Evolutionary conservation across 2,113 vertebrate genomes (phyloP).

Genomic region (Narcine bancroftii): DNA sequence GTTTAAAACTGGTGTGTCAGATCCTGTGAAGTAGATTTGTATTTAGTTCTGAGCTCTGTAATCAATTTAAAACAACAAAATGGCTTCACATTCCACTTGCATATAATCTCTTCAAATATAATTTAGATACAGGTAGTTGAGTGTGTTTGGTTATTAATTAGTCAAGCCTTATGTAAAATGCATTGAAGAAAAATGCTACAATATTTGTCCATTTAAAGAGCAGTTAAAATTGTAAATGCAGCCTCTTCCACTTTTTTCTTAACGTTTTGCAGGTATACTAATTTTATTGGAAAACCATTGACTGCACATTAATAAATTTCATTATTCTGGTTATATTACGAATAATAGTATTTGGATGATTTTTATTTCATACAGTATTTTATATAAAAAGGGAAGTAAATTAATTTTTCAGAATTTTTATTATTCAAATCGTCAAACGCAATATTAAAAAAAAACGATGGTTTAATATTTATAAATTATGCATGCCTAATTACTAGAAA

Average conservation of each 20-base stretch:
- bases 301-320: neutral
- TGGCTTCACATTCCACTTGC: neutral
- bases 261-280: neutral
- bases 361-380: neutral
- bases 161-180: neutral
- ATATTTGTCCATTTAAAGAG: neutral
- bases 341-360: neutral
- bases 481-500: slow-evolving; percentile 41
- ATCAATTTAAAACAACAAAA: neutral
- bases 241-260: neutral
- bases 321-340: neutral
- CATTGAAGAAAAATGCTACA: neutral
- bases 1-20: neutral
- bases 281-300: neutral
- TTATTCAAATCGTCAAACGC: neutral
- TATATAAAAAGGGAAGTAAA: neutral
- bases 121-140: neutral
- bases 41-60: neutral
- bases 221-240: neutral
- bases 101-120: neutral
- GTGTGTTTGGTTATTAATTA: neutral
- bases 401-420: neutral
- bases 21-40: neutral
- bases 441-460: neutral
- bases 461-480: neutral